These are phyloP conservation scores for Lypha dubia DNA, from an alignment of 2,888 invertebrate species.

Conservation along the genomic window DNA sequence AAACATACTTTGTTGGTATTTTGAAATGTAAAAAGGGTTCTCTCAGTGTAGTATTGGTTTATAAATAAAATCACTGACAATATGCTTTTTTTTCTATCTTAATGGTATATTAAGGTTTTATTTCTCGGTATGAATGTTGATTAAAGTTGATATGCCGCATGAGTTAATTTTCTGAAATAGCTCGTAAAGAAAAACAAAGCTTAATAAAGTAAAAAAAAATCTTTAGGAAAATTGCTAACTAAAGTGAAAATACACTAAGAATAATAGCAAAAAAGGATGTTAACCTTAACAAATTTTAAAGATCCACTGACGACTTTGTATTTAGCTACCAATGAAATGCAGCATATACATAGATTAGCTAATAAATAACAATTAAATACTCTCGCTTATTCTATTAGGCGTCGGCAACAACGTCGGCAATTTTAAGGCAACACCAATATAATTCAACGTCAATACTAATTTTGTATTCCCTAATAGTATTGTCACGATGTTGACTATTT, in stretches of 20 bases:
- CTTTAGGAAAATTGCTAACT: conserved; percentile 46
- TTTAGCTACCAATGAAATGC: no score
- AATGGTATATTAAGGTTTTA: conserved; percentile 56
- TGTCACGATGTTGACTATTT: no score
- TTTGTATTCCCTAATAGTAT: no score
- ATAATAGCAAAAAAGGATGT: not conserved
- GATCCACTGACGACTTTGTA: no score
- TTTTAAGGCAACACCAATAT: no score
- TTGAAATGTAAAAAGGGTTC: conserved; percentile 16
- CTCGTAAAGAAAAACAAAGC: conserved; percentile 38
- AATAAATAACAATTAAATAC: no score
- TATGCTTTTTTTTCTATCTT: conserved; percentile 22
- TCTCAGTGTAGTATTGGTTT: conserved; percentile 41
- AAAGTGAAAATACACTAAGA: conserved; percentile 50
- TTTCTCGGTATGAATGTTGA: conserved; percentile 61
- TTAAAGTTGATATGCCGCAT: conserved; percentile 72
- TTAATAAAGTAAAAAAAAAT: conserved; percentile 15
- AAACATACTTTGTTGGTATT: not conserved
- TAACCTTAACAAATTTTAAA: no score
- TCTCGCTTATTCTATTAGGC: no score
- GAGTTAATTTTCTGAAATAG: conserved; percentile 63
- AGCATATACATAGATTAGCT: no score
- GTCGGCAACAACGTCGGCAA: no score
- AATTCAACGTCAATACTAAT: no score
- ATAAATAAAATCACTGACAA: conserved; percentile 60